Evolutionary conservation across 2,888 invertebrate genomes (phyloP).

Genomic region (Leucophora obtusa): DNA sequence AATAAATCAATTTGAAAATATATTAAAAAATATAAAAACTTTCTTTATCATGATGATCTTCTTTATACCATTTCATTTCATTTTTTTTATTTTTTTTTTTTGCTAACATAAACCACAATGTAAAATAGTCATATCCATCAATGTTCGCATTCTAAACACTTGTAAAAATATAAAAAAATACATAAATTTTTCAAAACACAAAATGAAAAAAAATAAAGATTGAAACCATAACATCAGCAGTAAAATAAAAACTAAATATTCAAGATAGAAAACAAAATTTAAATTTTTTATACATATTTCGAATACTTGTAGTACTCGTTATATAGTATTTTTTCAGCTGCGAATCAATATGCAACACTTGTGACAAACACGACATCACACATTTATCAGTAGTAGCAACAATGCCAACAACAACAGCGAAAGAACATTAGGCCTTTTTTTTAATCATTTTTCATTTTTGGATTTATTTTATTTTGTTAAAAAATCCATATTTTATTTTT

Average conservation of each 20-base stretch:
- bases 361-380: slow-evolving; percentile 65
- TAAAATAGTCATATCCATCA: slow-evolving; percentile 53
- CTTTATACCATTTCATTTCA: slow-evolving; percentile 8
- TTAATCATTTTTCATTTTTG: too few relatives aligned
- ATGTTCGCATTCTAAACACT: slow-evolving; percentile 52
- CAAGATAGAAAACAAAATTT: slow-evolving; percentile 28
- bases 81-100: background rate
- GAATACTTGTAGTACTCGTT: slow-evolving; percentile 29
- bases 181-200: slow-evolving; percentile 30
- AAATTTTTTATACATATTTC: slow-evolving; percentile 26
- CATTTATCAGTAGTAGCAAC: slow-evolving; percentile 66
- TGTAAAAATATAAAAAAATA: slow-evolving; percentile 47
- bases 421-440: too few relatives aligned
- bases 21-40: slow-evolving; percentile 49
- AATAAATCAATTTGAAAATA: slow-evolving; percentile 63
- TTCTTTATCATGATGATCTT: slow-evolving; percentile 46
- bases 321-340: slow-evolving; percentile 40
- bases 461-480: too few relatives aligned
- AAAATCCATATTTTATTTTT: too few relatives aligned
- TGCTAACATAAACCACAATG: slow-evolving; percentile 34
- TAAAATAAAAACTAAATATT: slow-evolving; percentile 24
- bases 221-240: background rate
- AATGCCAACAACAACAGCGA: slow-evolving; percentile 1
- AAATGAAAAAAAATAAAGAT: slow-evolving; percentile 3
- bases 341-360: slow-evolving; percentile 68